phyloP scores from a whole-genome alignment of 2,888 invertebrate genomes.

The Sclerodermus sp. region DNA sequence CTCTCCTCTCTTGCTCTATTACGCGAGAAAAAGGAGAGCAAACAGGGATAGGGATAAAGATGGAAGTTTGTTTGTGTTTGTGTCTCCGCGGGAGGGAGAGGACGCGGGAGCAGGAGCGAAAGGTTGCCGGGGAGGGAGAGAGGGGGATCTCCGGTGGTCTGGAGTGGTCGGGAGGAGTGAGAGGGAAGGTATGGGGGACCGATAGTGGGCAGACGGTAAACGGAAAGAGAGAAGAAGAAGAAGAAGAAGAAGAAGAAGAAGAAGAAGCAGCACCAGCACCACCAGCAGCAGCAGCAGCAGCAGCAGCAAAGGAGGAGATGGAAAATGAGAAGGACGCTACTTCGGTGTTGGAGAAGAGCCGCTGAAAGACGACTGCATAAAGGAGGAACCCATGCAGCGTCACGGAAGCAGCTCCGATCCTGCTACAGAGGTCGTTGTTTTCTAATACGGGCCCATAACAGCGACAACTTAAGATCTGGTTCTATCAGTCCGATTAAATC shows the following conservation, averaged over 20 bases:
- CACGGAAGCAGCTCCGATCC: conserved; percentile 35
- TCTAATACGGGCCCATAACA: conserved; percentile 30
- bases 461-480: conserved; percentile 25
- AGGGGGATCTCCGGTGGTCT: no score
- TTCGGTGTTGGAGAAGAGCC: conserved; percentile 23
- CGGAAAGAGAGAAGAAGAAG: conserved; percentile 8
- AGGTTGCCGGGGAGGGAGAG: conserved; percentile 6
- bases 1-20: conserved; percentile 34
- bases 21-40: conserved; percentile 33
- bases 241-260: conserved; percentile 11
- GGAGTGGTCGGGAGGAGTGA: conserved; percentile 11
- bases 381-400: conserved; percentile 37
- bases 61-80: no score
- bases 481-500: conserved; percentile 14
- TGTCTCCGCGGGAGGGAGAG: conserved; percentile 7
- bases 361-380: conserved; percentile 31
- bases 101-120: conserved; percentile 7
- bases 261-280: no score
- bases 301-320: conserved; percentile 2
- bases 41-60: conserved; percentile 10
- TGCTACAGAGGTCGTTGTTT: conserved; percentile 26
- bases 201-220: background rate
- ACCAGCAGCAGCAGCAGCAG: conserved; percentile 1
- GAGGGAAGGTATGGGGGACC: background rate
- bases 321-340: conserved; percentile 7